These are phyloP conservation scores for Poeciliopsis prolifica DNA, from an alignment of 2,113 vertebrate genomes.

Conservation along the genomic window DNA sequence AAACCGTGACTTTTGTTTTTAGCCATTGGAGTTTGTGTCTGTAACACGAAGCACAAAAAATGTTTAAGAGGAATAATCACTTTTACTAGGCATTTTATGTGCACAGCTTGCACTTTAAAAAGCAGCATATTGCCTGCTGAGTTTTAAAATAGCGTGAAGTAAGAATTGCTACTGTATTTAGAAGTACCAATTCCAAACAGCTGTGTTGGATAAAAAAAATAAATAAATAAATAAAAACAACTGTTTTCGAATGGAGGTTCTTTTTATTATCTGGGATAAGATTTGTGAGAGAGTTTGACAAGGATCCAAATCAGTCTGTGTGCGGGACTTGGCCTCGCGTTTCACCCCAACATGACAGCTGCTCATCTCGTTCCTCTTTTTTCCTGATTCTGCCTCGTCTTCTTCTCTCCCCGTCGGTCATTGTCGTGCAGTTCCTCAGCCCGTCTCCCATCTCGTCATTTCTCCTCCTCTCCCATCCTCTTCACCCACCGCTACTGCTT, in stretches of 20 bases:
- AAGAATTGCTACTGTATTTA: not conserved
- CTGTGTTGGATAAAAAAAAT: not conserved
- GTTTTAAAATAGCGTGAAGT: no score
- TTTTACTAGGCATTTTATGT: no score
- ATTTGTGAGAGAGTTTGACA: not conserved
- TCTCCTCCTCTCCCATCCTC: conserved; percentile 3
- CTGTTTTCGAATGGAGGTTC: not conserved
- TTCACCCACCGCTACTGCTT: conserved; percentile 15
- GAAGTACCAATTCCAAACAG: no score
- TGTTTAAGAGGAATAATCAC: not conserved
- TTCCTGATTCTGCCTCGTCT: conserved; percentile 15
- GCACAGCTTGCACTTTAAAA: no score
- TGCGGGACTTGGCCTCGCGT: not conserved
- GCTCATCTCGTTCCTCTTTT: conserved; percentile 11
- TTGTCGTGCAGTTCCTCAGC: not conserved
- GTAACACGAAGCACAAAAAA: not conserved
- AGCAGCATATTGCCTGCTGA: no score
- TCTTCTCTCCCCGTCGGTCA: conserved; percentile 6
- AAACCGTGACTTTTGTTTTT: not conserved
- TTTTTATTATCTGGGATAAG: not conserved
- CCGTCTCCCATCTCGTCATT: not conserved
- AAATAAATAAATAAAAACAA: not conserved
- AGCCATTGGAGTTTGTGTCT: not conserved
- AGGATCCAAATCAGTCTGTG: no score
- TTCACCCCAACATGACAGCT: not conserved